Base-by-base conservation (phyloP, 2,888 invertebrate species). In the Epicampocera succincta region DNA sequence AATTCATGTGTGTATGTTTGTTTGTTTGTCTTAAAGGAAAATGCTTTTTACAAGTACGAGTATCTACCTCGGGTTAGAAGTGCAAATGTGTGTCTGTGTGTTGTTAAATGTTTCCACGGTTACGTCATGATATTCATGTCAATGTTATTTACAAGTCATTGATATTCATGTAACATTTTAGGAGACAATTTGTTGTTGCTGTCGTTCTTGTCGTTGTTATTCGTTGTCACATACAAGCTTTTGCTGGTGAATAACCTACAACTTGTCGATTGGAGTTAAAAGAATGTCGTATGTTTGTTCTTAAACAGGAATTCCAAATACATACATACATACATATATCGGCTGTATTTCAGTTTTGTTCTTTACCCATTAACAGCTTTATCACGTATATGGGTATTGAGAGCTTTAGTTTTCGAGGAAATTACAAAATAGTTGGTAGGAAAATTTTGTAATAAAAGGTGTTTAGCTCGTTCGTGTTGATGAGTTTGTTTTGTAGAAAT, bases 81-180 rank as follows among this genome's bases (percentile, higher is more conserved):
- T 42, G 50, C 40, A 19, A 21, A 4, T 29, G 21, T 25, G 44
- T 56, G 33, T 25, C 3, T 56, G 25, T 44, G 5, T 48, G 40
- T 46, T 52, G 40, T 60, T 61, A 33, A 65, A 38, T 61, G 69
- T 73, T 13, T 75, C 17, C 50, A 46, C 33, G 63, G 63, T 76
- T 81, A 81, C 56, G 82, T 82, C 77, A 82, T 78, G 82, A 78
- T 82, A 82, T 74, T 69, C 54, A 78, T 82, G 82, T 82, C 82
- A 78, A 74, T 82, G 69, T 74, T 74, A 74, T 82, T 82, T 78
- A 82, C 73, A 78, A 74, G 82, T 78, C 82, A 82, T 82, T 82
- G 78, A 78, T 82, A 82, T 78, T 81, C 74, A 82, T 74, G 82
- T 78, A 52, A 76, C 68, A 69, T 61, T 46, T 52, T 12, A 46